These are phyloP conservation scores for Gymnarchus niloticus DNA, from an alignment of 2,113 vertebrate genomes.

Conservation along the genomic window DNA sequence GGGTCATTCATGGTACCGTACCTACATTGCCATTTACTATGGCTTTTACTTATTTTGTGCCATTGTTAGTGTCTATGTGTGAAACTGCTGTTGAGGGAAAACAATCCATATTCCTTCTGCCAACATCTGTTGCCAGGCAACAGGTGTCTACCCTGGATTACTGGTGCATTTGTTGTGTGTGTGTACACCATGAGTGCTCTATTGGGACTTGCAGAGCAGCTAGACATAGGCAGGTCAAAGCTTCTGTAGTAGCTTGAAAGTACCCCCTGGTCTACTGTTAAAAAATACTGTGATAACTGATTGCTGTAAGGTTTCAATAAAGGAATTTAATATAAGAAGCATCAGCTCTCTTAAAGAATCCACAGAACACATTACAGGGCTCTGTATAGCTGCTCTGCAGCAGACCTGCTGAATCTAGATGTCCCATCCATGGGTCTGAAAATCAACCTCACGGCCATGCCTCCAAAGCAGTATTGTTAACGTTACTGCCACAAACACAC, in stretches of 20 bases:
- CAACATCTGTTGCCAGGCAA: slow-evolving; percentile 2
- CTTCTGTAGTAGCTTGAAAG: not conserved
- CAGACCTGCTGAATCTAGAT: not conserved
- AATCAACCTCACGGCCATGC: not conserved
- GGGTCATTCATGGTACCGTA: not conserved
- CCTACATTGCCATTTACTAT: not conserved
- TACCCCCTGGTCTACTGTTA: not conserved
- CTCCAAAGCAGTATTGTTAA: not conserved
- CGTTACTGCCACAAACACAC: not conserved
- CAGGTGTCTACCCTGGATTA: not conserved
- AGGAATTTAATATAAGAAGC: not conserved
- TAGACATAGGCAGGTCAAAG: not conserved
- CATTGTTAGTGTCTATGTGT: not conserved
- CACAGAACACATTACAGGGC: not conserved
- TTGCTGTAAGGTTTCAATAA: not conserved
- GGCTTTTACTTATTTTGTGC: not conserved
- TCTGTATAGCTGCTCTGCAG: not conserved
- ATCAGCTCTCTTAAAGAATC: not conserved
- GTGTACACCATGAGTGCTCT: not conserved
- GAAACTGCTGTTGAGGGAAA: not conserved
- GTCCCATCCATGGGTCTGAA: not conserved
- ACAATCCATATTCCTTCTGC: not conserved
- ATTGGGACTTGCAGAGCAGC: not conserved
- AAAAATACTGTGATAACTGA: not conserved
- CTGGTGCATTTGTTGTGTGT: not conserved